Base-by-base conservation (phyloP, 2,888 invertebrate species). In the Drosophila borborema region DNA sequence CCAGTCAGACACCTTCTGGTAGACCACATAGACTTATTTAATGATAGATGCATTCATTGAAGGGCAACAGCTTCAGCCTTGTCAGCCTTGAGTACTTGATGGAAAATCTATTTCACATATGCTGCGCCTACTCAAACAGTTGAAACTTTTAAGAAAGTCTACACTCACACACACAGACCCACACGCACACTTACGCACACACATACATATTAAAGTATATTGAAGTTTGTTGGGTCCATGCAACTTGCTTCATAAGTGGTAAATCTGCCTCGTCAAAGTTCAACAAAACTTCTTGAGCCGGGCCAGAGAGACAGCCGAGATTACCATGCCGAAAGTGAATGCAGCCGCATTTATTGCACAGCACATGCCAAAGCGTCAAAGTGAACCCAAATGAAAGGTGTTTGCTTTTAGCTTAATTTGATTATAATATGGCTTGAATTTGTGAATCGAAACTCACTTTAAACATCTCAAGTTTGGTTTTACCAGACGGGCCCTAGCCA, bases 191-290 rank as follows among this genome's bases (percentile, higher is more conserved):
- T 55, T 45, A 60, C 34, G 40, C 23, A 8, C 3, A 14, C 2
- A 5, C 31, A 16, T 16, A 31, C 18, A 56, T n/a, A 45, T 64
- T 66, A 20, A 67, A 38, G 54, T 53, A 59, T 20, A 34, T 49
- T 53, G 23, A 68, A 38, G 68, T 68, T 66, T 53, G 55, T n/a
- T 54, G 51, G 38, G 49, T 59, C 53, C 43, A 58, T 41, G 18
- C 56, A 75, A 68, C 28, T 59, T 41, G 60, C 38, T 56, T 48
- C 48, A 56, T 58, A 67, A 67, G 70, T 67, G 58, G 70, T 41
- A 73, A 73, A 51, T 73, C 71, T 49, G 40, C 16, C 72, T 43
- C 14, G 48, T 20, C 45, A 71, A 71, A 71, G 71, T 73, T 71
- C 51, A 71, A 64, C 71, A 40, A 58, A 72, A 72, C 31, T 72